A percentile compares a stretch with the other conserved stretches of the same genome.
Conservation (phyloP, 2,113 vertebrate genomes). For the Leptobrachium leishanense region DNA sequence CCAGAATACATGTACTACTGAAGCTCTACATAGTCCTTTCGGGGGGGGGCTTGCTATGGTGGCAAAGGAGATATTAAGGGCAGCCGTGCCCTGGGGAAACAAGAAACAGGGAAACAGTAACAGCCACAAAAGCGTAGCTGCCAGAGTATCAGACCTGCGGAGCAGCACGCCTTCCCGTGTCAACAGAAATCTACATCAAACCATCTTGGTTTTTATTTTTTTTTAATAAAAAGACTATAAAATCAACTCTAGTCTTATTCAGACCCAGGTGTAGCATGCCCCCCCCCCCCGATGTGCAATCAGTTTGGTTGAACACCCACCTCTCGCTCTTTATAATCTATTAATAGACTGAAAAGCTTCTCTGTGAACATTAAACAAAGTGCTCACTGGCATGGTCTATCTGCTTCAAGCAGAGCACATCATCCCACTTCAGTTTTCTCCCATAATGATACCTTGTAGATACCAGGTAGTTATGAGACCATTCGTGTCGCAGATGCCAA, state of each 20-base stretch:
- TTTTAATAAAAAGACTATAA: conserved; percentile 10
- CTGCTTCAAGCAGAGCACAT: conserved; percentile 8
- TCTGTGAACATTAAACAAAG: conserved; percentile 16
- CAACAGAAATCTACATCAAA: conserved; percentile 38
- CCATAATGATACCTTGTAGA: neutral
- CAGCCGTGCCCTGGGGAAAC: conserved; percentile 34
- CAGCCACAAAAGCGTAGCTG: conserved; percentile 34
- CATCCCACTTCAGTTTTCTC: neutral
- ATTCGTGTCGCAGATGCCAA: neutral
- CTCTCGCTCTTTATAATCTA: conserved; percentile 32
- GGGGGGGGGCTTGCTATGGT: conserved; percentile 23
- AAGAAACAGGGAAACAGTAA: conserved; percentile 35
- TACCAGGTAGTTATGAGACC: neutral
- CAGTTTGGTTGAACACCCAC: conserved; percentile 46
- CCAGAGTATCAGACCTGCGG: conserved; percentile 22
- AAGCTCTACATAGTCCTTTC: neutral
- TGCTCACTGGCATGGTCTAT: conserved; percentile 16
- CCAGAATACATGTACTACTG: neutral
- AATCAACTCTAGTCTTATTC: conserved; percentile 34
- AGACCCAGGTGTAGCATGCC: conserved; percentile 37
- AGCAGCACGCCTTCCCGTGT: conserved; percentile 20
- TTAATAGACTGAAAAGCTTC: conserved; percentile 40
- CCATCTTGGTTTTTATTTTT: neutral
- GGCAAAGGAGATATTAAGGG: conserved; percentile 38
- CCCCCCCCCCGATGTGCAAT: conserved; percentile 41